Conservation (phyloP, 2,888 invertebrate species). For the Cecidostiba fungosa region DNA sequence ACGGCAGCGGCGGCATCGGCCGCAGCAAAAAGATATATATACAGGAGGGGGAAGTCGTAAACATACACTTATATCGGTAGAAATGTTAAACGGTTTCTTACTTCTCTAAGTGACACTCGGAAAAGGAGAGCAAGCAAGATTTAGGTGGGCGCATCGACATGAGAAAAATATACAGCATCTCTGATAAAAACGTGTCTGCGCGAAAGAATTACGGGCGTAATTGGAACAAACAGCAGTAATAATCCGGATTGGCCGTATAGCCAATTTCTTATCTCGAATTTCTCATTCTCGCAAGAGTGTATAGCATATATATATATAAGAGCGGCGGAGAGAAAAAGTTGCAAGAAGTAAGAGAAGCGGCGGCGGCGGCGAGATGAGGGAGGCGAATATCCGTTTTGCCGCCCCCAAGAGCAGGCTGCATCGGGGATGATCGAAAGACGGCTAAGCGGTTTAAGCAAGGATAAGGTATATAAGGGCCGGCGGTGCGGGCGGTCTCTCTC, state of each 20-base stretch:
- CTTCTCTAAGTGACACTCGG: neutral
- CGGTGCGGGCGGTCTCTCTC: neutral
- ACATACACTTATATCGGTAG: neutral
- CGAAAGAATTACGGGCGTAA: neutral
- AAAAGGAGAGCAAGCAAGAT: neutral
- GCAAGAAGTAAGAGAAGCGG: too few species aligned
- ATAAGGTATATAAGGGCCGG: neutral
- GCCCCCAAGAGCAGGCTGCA: too few species aligned
- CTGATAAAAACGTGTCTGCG: too few species aligned
- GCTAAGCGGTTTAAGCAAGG: slow-evolving; percentile 9
- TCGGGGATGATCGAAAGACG: slow-evolving; percentile 5
- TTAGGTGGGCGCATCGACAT: neutral
- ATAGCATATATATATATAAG: neutral
- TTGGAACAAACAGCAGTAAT: slow-evolving; percentile 8
- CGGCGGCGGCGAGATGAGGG: neutral
- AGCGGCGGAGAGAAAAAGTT: neutral
- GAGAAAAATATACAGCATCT: neutral
- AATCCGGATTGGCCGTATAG: neutral
- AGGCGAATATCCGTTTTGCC: neutral
- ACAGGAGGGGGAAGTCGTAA: neutral
- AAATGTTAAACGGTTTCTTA: slow-evolving; percentile 10
- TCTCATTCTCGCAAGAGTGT: neutral
- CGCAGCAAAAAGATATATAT: too few species aligned
- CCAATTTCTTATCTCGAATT: neutral
- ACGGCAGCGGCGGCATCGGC: neutral